A percentile compares a stretch with the other conserved stretches of the same genome.
These are phyloP conservation scores for Thunnus maccoyii DNA, from an alignment of 2,113 vertebrate species.

Conservation along the genomic window DNA sequence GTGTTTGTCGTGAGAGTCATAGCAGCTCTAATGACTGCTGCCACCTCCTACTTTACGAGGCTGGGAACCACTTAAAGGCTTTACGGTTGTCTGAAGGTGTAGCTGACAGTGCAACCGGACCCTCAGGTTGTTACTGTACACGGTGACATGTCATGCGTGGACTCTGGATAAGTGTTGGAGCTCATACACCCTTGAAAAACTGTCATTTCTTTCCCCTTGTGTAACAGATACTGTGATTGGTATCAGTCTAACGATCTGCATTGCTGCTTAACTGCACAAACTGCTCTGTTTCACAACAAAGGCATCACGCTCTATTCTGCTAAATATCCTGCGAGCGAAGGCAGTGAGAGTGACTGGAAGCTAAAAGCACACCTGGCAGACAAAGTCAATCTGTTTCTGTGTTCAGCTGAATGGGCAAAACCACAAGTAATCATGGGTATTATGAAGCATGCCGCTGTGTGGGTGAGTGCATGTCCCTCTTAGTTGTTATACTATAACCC, in stretches of 20 bases:
- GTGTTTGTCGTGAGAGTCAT: constrained; percentile 54
- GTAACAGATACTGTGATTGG: not conserved
- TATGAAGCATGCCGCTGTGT: constrained; percentile 68
- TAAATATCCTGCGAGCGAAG: constrained; percentile 29
- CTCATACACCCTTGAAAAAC: not conserved
- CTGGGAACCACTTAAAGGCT: constrained; percentile 74
- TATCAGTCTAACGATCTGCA: constrained; percentile 23
- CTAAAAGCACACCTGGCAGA: constrained; percentile 77
- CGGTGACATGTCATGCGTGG: not conserved
- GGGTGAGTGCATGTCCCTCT: constrained; percentile 59
- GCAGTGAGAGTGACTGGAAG: constrained; percentile 31
- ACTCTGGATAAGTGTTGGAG: not conserved
- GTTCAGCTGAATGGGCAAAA: constrained; percentile 71
- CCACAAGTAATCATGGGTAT: constrained; percentile 80
- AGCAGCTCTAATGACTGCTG: constrained; percentile 76
- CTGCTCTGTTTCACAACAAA: constrained; percentile 23
- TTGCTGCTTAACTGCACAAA: constrained; percentile 31
- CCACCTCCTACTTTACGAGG: constrained; percentile 71
- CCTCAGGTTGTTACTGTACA: constrained; percentile 47
- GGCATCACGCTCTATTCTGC: constrained; percentile 21
- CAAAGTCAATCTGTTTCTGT: constrained; percentile 53
- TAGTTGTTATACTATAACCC: constrained; percentile 66
- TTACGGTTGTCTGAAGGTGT: constrained; percentile 59
- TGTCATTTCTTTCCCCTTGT: not conserved
- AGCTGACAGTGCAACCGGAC: constrained; percentile 51